Conservation (phyloP, 2,113 vertebrate species). For the Struthio camelus region DNA sequence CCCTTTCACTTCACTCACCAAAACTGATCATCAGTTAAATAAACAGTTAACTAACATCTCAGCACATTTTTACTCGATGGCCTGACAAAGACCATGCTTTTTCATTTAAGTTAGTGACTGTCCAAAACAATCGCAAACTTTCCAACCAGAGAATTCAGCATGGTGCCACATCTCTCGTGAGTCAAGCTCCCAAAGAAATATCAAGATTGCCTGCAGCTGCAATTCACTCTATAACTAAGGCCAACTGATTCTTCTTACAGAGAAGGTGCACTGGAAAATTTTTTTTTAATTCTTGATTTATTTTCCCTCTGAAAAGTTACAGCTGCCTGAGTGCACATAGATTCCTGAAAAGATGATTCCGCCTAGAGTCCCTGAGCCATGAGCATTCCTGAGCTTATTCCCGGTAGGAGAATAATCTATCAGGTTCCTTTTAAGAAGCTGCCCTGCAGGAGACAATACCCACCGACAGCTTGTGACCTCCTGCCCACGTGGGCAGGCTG, state of each 20-base stretch:
- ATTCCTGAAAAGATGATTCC: conserved; percentile 40
- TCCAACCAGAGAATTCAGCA: conserved; percentile 20
- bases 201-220: conserved; percentile 33
- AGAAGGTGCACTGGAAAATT: neutral
- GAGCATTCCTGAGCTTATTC: neutral
- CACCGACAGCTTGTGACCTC: neutral
- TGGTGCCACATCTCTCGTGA: neutral
- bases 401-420: neutral
- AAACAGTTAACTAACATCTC: neutral
- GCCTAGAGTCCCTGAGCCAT: neutral
- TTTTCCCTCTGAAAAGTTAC: conserved; percentile 29
- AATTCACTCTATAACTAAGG: conserved; percentile 50
- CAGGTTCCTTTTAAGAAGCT: neutral
- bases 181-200: neutral
- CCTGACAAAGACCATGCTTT: conserved; percentile 1
- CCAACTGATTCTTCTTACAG: conserved; percentile 5
- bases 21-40: neutral
- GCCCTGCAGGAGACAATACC: neutral
- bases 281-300: conserved; percentile 13
- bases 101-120: conserved; percentile 12
- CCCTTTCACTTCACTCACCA: conserved; percentile 21
- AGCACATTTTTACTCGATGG: neutral
- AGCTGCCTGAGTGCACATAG: conserved; percentile 4
- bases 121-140: conserved; percentile 15
- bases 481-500: neutral